phyloP scores from a whole-genome alignment of 2,113 vertebrate genomes.

The Ammodytes dubius region DNA sequence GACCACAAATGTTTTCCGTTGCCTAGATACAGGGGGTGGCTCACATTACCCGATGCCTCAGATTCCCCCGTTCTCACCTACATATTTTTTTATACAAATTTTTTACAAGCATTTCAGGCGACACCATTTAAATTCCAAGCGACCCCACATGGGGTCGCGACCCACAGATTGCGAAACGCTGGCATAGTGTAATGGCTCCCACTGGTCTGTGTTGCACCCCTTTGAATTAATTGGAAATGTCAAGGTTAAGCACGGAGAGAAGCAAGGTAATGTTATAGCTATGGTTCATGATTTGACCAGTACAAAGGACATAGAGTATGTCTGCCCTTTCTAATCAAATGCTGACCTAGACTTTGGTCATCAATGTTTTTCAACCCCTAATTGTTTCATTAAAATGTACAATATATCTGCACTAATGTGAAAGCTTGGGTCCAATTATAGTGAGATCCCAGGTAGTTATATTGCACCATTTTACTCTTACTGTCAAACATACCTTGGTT shows the following conservation, averaged over 20 bases:
- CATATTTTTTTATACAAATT: too few relatives aligned
- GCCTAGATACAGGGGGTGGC: too few relatives aligned
- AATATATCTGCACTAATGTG: not conserved
- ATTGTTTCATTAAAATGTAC: not conserved
- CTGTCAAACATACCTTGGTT: too few relatives aligned
- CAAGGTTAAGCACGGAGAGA: slow-evolving; percentile 61
- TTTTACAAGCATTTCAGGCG: too few relatives aligned
- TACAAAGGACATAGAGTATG: too few relatives aligned
- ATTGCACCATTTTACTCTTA: not conserved
- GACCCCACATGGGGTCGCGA: too few relatives aligned
- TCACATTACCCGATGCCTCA: too few relatives aligned
- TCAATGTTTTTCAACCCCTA: not conserved
- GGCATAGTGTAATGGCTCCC: slow-evolving; percentile 40
- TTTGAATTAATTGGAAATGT: slow-evolving; percentile 61
- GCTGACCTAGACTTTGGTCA: not conserved
- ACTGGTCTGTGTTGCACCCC: not conserved
- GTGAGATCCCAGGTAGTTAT: not conserved
- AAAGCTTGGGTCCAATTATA: not conserved
- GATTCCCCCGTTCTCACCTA: too few relatives aligned
- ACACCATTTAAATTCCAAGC: too few relatives aligned
- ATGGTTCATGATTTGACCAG: not conserved
- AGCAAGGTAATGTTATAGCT: slow-evolving; percentile 23
- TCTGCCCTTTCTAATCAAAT: not conserved
- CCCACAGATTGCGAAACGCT: too few relatives aligned
- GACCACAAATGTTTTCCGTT: too few relatives aligned